Conservation (phyloP, 2,113 vertebrate genomes). For the Ifrita kowaldi region DNA sequence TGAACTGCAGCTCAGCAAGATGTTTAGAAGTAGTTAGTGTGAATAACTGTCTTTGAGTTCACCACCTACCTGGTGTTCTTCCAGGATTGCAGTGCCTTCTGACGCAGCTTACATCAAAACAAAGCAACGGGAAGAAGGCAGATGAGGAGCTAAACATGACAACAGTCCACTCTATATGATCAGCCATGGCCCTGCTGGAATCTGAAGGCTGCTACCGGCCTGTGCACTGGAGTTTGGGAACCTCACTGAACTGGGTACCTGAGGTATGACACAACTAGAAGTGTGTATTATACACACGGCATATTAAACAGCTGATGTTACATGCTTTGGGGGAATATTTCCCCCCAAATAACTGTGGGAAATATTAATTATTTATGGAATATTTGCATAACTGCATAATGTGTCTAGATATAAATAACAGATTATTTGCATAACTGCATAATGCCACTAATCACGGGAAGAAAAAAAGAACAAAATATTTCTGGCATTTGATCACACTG, state of each 20-base stretch:
- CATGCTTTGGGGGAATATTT: slow-evolving; percentile 61
- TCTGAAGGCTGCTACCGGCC: background rate
- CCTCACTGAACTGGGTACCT: background rate
- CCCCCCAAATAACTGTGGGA: slow-evolving; percentile 71
- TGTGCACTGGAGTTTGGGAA: background rate
- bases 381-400: slow-evolving; percentile 82
- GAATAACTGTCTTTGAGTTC: background rate
- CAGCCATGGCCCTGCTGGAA: background rate
- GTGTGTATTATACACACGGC: background rate
- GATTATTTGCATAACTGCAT: slow-evolving; percentile 83
- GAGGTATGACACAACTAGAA: background rate
- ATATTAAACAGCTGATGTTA: slow-evolving; percentile 56
- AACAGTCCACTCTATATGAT: background rate
- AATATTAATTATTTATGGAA: slow-evolving; percentile 80
- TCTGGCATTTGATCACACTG: slow-evolving; percentile 73
- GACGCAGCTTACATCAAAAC: background rate
- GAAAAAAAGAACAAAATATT: slow-evolving; percentile 76
- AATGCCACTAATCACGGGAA: slow-evolving; percentile 76
- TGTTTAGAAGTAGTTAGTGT: background rate
- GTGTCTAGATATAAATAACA: slow-evolving; percentile 81
- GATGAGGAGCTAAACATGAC: background rate
- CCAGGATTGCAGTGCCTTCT: background rate
- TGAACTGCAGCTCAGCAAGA: background rate
- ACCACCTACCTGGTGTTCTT: slow-evolving; percentile 1
- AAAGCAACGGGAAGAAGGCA: background rate